Base-by-base conservation (phyloP, 2,797 vertebrate species). In the Lagorchestes hirsutus region DNA sequence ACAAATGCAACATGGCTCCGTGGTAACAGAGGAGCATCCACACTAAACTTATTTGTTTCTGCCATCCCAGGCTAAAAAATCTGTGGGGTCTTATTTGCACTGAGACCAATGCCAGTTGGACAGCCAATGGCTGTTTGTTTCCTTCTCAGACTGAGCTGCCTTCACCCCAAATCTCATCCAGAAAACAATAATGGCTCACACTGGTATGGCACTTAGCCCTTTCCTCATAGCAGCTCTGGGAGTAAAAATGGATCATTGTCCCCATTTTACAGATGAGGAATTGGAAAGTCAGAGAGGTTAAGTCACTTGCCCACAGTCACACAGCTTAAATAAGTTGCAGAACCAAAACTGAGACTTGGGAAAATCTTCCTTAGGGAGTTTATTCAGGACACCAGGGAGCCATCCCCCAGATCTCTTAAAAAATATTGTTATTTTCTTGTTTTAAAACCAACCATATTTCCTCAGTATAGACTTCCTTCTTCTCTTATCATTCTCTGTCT, bases 191-290 rank as follows among this genome's bases (percentile, higher is more conserved):
- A 62, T 34, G 59, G 28, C 9, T 59, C 2, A 0, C 1, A 59
- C 31, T 59, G 58, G 8, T 59, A 29, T 34, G 31, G 29, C 29
- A 34, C 59, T 5, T 62, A 31, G 10, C 59, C 9, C 31, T 34
- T 14, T 62, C 28, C 59, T 62, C 29, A 14, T 34, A 62, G 59
- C 29, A 13, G 12, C 12, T 62, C 29, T 13, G 31, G 10, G 11
- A 62, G 3, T 62, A 62, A 62, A 62, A 59, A 59, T 59, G 29
- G 57, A 29, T 31, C 59, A 62, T 62, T 52, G n/a, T 10, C 93
- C 93, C 92, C 50, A 91, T 92, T 95, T 94, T 74, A 92, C 34
- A 94, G 58, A 27, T 57, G 67, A 92, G 52, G 93, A 91, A 74
- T 52, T 50, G 8, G 54, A 96, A 40, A 22, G 54, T 90, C 57